These are phyloP conservation scores for Caradrina clavipalpis DNA, from an alignment of 2,888 invertebrate species.

Conservation along the genomic window DNA sequence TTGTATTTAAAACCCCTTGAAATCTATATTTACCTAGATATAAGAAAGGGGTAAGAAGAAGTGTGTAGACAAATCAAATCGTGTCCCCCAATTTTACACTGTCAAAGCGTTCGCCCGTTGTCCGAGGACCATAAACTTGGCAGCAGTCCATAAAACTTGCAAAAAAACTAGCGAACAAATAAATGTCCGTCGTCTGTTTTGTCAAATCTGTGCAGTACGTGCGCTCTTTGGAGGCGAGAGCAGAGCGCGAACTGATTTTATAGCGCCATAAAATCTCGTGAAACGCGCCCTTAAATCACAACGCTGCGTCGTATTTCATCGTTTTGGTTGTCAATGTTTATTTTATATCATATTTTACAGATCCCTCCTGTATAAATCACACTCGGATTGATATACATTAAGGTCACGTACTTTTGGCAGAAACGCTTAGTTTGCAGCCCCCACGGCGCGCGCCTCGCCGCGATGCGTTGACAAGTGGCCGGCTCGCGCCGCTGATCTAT, in stretches of 20 bases:
- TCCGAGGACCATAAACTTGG: conserved; percentile 87
- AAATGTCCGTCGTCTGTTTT: conserved; percentile 90
- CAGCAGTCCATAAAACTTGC: conserved; percentile 88
- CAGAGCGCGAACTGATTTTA: conserved; percentile 88
- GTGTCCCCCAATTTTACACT: conserved; percentile 79
- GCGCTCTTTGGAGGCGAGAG: conserved; percentile 72
- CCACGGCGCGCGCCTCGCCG: conserved; percentile 54
- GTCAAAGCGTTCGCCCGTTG: conserved; percentile 80
- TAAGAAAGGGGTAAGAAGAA: conserved; percentile 64
- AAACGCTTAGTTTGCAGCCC: conserved; percentile 82
- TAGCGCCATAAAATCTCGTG: conserved; percentile 90
- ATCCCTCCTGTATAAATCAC: conserved; percentile 89
- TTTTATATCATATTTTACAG: conserved; percentile 91
- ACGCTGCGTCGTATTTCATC: conserved; percentile 89
- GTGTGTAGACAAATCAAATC: conserved; percentile 72
- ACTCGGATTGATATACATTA: conserved; percentile 89
- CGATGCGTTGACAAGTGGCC: conserved; percentile 80
- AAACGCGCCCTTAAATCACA: conserved; percentile 90
- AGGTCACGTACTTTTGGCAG: conserved; percentile 90
- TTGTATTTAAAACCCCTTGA: conserved; percentile 3
- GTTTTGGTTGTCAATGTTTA: conserved; percentile 91
- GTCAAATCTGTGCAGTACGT: conserved; percentile 90
- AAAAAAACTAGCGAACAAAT: conserved; percentile 88
- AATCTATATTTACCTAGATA: conserved; percentile 28
- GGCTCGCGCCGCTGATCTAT: conserved; percentile 58